Base-by-base conservation (phyloP, 1,140 invertebrate genomes). In the Ips nitidus region DNA sequence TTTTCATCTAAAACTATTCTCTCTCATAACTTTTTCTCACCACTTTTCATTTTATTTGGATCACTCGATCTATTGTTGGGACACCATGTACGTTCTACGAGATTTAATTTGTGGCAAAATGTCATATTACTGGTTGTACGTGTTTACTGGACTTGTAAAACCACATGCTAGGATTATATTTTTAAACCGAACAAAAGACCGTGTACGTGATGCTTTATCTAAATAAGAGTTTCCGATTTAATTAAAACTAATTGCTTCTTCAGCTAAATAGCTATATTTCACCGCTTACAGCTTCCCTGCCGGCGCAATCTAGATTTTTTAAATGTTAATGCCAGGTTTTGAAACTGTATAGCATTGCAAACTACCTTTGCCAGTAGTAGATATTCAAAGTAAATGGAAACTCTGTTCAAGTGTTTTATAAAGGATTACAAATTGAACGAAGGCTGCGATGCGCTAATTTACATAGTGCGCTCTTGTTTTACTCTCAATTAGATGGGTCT, bases 121-220 rank as follows among this genome's bases (percentile, higher is more conserved):
- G 22, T 22, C 22, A 22, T 22, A 22, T 22, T 22, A 22, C 22
- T 22, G 22, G 22, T 22, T 22, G 22, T 22, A 22, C 22, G 22
- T 22, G 22, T 22, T 22, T 22, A 22, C 22, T 22, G 22, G 22
- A 22, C 22, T 22, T 22, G 22, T 22, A 22, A 22, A 22, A 22
- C 60, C 60, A 62, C 60, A 62, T 52, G 60, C 47, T n/a, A 38
- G 38, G 60, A 62, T 52, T 50, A 62, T 62, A 62, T 62, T 62
- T 60, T 62, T 62, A 62, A 62, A 62, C 36, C 60, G 60, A 52
- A 52, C 43, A 52, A 62, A 62, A 62, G 60, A 37, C 47, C n/a
- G 60, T 52, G 8, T 62, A 62, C 60, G 60, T 62, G 60, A 62
- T 47, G 60, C 39, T 62, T 62, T 62, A 40, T 62, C 60, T 62